Evolutionary conservation across 2,888 invertebrate genomes (phyloP).

Genomic region (Isoperla grammatica): DNA sequence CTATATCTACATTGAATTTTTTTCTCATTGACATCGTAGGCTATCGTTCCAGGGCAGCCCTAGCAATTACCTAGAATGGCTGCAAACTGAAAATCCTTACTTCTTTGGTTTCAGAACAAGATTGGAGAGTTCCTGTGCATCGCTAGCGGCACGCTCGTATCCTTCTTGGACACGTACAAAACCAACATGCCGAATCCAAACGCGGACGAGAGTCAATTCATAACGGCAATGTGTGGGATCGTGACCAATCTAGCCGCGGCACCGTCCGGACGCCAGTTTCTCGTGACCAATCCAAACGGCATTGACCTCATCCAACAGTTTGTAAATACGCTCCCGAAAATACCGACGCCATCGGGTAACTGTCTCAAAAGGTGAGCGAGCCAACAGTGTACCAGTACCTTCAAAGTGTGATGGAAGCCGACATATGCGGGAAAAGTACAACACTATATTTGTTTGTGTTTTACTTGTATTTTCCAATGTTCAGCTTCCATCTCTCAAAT

Average conservation of each 20-base stretch:
- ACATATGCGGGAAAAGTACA: too few species aligned
- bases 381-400: too few species aligned
- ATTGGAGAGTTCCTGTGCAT: slow-evolving; percentile 41
- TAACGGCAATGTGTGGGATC: slow-evolving; percentile 41
- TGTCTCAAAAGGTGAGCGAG: slow-evolving; percentile 39
- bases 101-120: slow-evolving; percentile 37
- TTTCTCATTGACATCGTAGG: too few species aligned
- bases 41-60: too few species aligned
- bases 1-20: too few species aligned
- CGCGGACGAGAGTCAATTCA: slow-evolving; percentile 42
- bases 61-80: too few species aligned
- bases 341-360: slow-evolving; percentile 39
- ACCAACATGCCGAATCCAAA: slow-evolving; percentile 37
- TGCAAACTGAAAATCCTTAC: too few species aligned
- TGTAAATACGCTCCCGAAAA: slow-evolving; percentile 36
- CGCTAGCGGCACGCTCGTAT: slow-evolving; percentile 40
- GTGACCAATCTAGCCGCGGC: slow-evolving; percentile 42
- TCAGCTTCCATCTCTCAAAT: too few species aligned
- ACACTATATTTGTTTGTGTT: too few species aligned
- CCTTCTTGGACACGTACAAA: slow-evolving; percentile 42
- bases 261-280: slow-evolving; percentile 41
- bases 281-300: slow-evolving; percentile 40
- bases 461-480: too few species aligned
- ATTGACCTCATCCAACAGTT: slow-evolving; percentile 39
- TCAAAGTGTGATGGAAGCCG: too few species aligned